phyloP scores from a whole-genome alignment of 2,888 invertebrate genomes.

The Alviniconcha strummeri region DNA sequence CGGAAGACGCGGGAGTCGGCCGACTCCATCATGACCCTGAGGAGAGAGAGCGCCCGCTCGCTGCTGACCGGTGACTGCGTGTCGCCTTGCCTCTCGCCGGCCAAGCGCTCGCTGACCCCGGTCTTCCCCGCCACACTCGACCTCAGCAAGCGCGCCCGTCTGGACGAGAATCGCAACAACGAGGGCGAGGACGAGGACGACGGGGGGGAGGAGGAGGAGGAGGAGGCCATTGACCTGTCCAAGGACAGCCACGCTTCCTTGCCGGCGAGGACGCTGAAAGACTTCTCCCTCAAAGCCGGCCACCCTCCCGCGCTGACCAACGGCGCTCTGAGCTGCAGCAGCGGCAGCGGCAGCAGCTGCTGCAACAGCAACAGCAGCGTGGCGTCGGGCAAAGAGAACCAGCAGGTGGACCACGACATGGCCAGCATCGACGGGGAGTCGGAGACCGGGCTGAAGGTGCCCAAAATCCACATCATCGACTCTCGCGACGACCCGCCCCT shows the following conservation, averaged over 20 bases:
- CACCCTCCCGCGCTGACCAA: constrained; percentile 50
- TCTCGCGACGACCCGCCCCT: constrained; percentile 51
- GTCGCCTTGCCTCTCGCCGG: constrained; percentile 24
- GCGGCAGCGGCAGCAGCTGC: constrained; percentile 41
- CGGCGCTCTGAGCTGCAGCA: constrained; percentile 42
- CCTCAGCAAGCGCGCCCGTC: constrained; percentile 47
- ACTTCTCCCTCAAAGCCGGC: constrained; percentile 13
- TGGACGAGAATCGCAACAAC: constrained; percentile 42
- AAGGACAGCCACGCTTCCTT: constrained; percentile 47
- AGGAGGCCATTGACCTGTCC: constrained; percentile 64
- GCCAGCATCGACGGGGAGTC: constrained; percentile 40
- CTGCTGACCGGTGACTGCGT: constrained; percentile 1
- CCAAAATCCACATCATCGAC: constrained; percentile 64
- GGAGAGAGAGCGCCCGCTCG: constrained; percentile 33
- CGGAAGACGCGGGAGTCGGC: constrained; percentile 34
- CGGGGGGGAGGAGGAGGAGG: constrained; percentile 41
- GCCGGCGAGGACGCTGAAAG: constrained; percentile 30
- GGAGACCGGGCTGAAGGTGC: constrained; percentile 44
- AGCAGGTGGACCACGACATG: constrained; percentile 28
- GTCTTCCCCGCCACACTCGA: constrained; percentile 50
- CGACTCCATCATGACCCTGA: constrained; percentile 37
- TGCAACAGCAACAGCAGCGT: constrained; percentile 39
- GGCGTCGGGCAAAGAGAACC: constrained; percentile 31
- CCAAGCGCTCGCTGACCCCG: constrained; percentile 51
- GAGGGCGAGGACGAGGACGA: constrained; percentile 38